These are phyloP conservation scores for Nephrocerus scutellatus DNA, from an alignment of 2,888 invertebrate genomes.

Conservation along the genomic window DNA sequence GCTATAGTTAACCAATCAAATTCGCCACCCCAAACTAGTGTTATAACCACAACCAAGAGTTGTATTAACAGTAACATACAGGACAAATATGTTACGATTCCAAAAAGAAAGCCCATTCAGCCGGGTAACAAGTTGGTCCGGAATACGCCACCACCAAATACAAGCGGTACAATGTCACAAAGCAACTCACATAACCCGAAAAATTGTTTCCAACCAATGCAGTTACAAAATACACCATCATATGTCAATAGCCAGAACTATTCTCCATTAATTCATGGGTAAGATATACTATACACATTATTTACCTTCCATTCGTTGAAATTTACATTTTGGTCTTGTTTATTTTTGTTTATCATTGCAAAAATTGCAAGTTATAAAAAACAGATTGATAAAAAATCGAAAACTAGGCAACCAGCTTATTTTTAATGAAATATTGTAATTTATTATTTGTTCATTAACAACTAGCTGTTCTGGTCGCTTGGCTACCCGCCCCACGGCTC, in stretches of 20 bases:
- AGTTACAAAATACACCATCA: constrained; percentile 28
- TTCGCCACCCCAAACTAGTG: not conserved
- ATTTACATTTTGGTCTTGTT: not conserved
- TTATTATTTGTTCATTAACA: not conserved
- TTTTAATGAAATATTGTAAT: not conserved
- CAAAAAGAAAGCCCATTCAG: constrained; percentile 63
- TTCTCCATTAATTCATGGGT: constrained; percentile 27
- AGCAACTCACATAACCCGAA: constrained; percentile 22
- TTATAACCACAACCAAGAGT: not conserved
- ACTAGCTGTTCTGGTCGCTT: not conserved
- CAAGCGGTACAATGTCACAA: constrained; percentile 22
- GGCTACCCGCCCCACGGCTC: too few relatives aligned
- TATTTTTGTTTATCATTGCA: not conserved
- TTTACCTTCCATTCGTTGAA: too few relatives aligned
- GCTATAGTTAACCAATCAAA: constrained; percentile 1
- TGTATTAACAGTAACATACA: constrained; percentile 3
- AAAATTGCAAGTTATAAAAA: too few relatives aligned
- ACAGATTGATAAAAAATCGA: too few relatives aligned
- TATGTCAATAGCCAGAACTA: constrained; percentile 25
- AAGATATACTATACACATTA: constrained; percentile 8
- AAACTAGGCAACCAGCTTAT: too few relatives aligned
- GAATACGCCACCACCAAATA: constrained; percentile 52
- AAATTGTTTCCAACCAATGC: constrained; percentile 28
- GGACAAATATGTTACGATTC: constrained; percentile 71
- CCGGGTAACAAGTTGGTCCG: constrained; percentile 60